Conservation (phyloP, 2,113 vertebrate species). For the Daboia siamensis region DNA sequence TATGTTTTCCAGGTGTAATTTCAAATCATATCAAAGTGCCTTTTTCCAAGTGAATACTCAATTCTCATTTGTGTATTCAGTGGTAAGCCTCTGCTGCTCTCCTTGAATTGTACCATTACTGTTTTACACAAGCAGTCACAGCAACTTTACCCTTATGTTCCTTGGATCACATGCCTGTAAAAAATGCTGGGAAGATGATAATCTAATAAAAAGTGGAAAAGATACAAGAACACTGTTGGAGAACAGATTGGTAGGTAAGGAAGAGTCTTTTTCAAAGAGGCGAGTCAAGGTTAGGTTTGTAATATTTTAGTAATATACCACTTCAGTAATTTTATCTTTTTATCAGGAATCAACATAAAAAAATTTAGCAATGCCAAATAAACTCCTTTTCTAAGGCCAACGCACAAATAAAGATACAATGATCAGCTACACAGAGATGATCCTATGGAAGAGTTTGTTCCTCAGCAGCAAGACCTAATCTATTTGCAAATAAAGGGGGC, state of each 20-base stretch:
- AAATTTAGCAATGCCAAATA: neutral
- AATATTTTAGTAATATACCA: neutral
- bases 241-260: neutral
- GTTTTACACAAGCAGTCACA: neutral
- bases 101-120: neutral
- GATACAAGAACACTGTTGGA: rapidly evolving
- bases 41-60: neutral
- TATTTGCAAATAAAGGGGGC: neutral
- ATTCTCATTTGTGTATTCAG: neutral
- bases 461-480: neutral
- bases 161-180: neutral
- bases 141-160: neutral
- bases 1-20: neutral
- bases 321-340: neutral
- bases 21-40: neutral
- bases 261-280: neutral
- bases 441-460: neutral
- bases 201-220: constrained; percentile 18
- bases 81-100: neutral
- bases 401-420: rapidly evolving
- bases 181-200: constrained; percentile 6
- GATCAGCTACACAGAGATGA: neutral
- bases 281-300: neutral
- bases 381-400: neutral
- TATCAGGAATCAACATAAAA: neutral